Evolutionary conservation across 2,113 vertebrate species (phyloP).

Genomic region (Tricholaema leucomelas): DNA sequence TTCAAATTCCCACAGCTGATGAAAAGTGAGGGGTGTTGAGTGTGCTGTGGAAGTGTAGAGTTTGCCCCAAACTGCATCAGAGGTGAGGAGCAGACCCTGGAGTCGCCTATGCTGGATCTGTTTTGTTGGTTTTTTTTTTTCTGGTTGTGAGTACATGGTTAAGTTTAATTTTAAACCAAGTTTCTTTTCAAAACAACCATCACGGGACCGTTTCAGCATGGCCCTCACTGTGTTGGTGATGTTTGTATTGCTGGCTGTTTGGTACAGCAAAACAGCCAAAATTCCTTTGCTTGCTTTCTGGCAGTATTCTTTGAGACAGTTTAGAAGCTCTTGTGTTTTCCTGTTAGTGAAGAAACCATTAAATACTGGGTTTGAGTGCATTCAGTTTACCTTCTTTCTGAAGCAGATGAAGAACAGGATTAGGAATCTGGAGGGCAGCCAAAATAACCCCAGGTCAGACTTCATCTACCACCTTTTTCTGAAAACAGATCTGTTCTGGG

Average conservation of each 20-base stretch:
- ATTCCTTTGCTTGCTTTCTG: conserved; percentile 25
- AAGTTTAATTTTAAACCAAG: conserved; percentile 1
- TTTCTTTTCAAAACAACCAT: conserved; percentile 7
- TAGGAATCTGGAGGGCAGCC: background rate
- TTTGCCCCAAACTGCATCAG: background rate
- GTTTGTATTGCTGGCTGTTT: conserved; percentile 10
- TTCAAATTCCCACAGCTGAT: background rate
- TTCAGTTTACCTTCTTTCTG: background rate
- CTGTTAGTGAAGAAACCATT: background rate
- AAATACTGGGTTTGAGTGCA: background rate
- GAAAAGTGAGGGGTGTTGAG: background rate
- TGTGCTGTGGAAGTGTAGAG: background rate
- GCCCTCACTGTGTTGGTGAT: conserved; percentile 4
- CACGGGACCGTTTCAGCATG: background rate
- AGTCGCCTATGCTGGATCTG: background rate
- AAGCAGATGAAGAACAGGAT: background rate
- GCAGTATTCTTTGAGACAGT: background rate
- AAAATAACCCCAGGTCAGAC: background rate
- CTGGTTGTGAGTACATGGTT: background rate
- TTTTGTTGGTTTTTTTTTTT: background rate
- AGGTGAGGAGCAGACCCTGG: background rate
- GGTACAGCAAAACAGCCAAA: background rate
- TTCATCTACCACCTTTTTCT: background rate
- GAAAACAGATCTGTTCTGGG: background rate
- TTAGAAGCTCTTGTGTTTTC: background rate